These are phyloP conservation scores for Stigmatopora argus DNA, from an alignment of 2,113 vertebrate genomes.

Conservation along the genomic window DNA sequence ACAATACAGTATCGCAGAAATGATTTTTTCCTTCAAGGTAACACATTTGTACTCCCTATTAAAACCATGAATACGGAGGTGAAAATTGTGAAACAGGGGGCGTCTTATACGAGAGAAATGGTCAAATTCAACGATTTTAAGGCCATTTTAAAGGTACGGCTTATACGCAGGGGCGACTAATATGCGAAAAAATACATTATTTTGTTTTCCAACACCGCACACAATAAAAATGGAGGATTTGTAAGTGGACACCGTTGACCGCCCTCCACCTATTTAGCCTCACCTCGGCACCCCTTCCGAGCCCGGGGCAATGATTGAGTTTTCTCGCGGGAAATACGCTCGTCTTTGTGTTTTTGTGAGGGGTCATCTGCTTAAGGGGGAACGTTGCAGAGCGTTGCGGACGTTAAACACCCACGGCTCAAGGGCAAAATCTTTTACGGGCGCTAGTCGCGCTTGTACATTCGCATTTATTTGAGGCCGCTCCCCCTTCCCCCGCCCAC, in stretches of 20 bases:
- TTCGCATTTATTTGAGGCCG: conserved; percentile 11
- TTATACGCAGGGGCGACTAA: too few species aligned
- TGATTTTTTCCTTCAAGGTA: too few species aligned
- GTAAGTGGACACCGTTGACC: conserved; percentile 8
- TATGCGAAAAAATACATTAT: too few species aligned
- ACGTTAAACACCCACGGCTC: conserved; percentile 43
- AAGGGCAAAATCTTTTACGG: conserved; percentile 32
- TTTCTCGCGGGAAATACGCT: conserved; percentile 30
- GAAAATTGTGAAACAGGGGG: too few species aligned
- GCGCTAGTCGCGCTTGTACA: conserved; percentile 1
- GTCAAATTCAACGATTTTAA: too few species aligned
- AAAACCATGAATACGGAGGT: too few species aligned
- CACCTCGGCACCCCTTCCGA: conserved; percentile 7
- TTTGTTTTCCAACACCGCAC: not conserved
- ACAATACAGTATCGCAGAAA: too few species aligned
- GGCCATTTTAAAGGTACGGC: too few species aligned
- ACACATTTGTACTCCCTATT: too few species aligned
- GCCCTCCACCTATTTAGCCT: not conserved
- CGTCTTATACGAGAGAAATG: too few species aligned
- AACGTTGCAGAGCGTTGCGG: conserved; percentile 28
- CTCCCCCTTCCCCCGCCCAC: not conserved
- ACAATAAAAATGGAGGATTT: conserved; percentile 30
- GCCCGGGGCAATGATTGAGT: conserved; percentile 12
- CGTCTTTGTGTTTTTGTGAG: conserved; percentile 11
- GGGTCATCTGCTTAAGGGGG: conserved; percentile 36